Base-by-base conservation (phyloP, 2,113 vertebrate genomes). In the Malurus alboscapulatus region DNA sequence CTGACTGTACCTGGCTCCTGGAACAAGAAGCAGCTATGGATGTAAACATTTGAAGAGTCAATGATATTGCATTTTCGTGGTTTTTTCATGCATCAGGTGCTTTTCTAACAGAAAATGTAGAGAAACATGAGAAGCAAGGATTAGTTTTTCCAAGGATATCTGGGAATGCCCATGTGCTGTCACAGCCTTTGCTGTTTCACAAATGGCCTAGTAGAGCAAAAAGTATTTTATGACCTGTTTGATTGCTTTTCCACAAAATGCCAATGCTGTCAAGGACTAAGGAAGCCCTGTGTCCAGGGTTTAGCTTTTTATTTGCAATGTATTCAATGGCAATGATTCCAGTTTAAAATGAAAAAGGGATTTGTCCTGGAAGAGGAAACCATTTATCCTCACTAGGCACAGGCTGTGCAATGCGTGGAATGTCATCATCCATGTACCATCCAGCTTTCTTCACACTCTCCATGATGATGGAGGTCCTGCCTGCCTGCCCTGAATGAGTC, bases 181-280 rank as follows among this genome's bases (percentile, higher is more conserved):
- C 54, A 55, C 17, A 73, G 62, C 19, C 30, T 79, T 65, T 1
- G 2, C 14, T 45, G 9, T 44, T 90, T 42, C 17, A 24, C 24
- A 86, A 66, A 69, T 5, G 24, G 17, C 25, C 79, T 83, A 48
- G 29, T 66, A 20, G 29, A 75, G 81, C 21, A 91, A 17, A 58
- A 88, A 69, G 47, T 80, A 40, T 88, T 94, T 94, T 92, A 80
- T 67, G 51, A 73, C 16, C 42, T 80, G 24, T 69, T 29, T 88
- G 75, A 94, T 84, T 90, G 57, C 26, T 96, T 96, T 96, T 90
- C 90, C 82, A 88, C 58, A 80, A 66, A 87, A 90, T 86, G 58
- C 51, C 85, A 86, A 69, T 44, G 27, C 75, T 62, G 15, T 58
- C 34, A 59, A 93, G 59, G 26, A 73, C 32, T 54, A 63, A 90